Conservation (phyloP, 2,797 vertebrate genomes). For the Pyrocephalus nanus region DNA sequence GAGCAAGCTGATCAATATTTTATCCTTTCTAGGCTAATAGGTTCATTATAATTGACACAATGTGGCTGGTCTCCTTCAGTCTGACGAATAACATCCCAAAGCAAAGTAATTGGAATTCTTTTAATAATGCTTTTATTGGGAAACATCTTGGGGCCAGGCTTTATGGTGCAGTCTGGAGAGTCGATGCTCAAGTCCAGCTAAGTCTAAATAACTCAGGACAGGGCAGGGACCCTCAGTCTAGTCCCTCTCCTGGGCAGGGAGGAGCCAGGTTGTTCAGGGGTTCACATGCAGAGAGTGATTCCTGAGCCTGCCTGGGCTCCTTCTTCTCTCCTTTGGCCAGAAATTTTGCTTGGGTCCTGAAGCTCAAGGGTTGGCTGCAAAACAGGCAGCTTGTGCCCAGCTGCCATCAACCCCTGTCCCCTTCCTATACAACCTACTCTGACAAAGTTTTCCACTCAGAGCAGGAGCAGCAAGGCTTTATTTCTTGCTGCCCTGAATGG, state of each 20-base stretch:
- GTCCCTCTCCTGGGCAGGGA: background rate
- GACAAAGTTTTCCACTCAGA: rapidly evolving
- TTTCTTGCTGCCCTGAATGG: background rate
- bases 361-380: background rate
- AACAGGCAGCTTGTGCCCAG: background rate
- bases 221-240: background rate
- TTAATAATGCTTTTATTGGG: background rate
- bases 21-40: background rate
- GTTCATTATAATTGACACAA: background rate
- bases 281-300: background rate
- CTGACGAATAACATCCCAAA: background rate
- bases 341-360: background rate
- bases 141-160: background rate
- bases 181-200: background rate
- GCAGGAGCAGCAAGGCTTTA: background rate
- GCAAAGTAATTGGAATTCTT: background rate
- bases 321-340: background rate
- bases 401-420: too few species aligned
- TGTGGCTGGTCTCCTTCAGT: background rate
- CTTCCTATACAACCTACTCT: background rate
- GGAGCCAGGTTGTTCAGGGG: rapidly evolving
- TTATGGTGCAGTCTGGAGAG: background rate
- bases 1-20: background rate
- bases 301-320: background rate
- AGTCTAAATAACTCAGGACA: background rate